Conservation (phyloP, 1,140 invertebrate species). For the Drosophila varians region DNA sequence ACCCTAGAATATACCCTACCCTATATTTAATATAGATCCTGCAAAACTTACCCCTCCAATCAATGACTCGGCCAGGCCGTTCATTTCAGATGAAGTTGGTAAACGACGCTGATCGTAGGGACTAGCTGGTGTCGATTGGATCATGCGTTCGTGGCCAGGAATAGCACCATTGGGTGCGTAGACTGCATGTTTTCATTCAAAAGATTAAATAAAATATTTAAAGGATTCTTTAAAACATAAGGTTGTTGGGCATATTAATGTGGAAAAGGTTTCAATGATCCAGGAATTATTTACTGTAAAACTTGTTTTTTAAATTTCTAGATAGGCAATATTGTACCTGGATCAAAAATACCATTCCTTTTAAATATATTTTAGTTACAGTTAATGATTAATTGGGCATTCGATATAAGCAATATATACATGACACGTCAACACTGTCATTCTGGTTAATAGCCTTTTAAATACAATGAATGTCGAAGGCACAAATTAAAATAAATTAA, state of each 20-base stretch:
- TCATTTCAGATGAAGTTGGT: slow-evolving; percentile 89
- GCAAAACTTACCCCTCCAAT: slow-evolving; percentile 91
- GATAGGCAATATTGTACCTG: too few relatives aligned
- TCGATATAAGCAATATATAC: slow-evolving; percentile 54
- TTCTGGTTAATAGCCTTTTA: slow-evolving; percentile 21
- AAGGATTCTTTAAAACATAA: slow-evolving; percentile 1
- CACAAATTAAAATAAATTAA: slow-evolving; percentile 46
- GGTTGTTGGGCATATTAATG: background rate
- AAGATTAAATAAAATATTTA: slow-evolving; percentile 10
- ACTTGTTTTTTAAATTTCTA: background rate
- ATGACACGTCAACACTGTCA: slow-evolving; percentile 33
- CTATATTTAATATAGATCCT: background rate
- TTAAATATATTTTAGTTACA: slow-evolving; percentile 25
- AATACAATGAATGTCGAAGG: slow-evolving; percentile 28
- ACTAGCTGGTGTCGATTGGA: slow-evolving; percentile 92
- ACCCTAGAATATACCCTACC: too few relatives aligned
- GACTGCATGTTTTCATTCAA: slow-evolving; percentile 47
- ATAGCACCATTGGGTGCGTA: slow-evolving; percentile 86
- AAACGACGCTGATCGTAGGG: slow-evolving; percentile 87
- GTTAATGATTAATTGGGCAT: slow-evolving; percentile 59
- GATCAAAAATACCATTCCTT: slow-evolving; percentile 50
- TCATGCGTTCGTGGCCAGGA: slow-evolving; percentile 87
- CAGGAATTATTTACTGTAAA: background rate
- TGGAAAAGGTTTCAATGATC: slow-evolving; percentile 64
- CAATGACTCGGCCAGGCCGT: slow-evolving; percentile 96